phyloP scores from a whole-genome alignment of 2,888 invertebrate genomes.

The Luffia ferchaultella region DNA sequence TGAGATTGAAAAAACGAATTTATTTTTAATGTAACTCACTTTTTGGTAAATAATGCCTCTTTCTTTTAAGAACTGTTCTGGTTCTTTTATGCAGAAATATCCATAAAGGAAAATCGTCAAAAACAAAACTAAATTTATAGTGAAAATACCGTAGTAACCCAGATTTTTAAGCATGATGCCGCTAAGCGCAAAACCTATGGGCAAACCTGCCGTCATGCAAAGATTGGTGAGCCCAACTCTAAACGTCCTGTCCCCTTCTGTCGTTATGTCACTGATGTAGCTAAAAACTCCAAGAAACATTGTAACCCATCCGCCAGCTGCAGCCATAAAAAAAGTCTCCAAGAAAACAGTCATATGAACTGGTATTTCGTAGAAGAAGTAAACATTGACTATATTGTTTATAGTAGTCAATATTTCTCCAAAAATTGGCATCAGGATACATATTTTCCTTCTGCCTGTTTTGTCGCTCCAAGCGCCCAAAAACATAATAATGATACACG shows the following conservation, averaged over 20 bases:
- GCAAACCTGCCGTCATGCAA: slow-evolving; percentile 65
- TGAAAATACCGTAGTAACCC: slow-evolving; percentile 55
- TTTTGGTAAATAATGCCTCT: slow-evolving; percentile 22
- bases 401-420: slow-evolving; percentile 60
- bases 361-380: slow-evolving; percentile 65
- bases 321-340: slow-evolving; percentile 58
- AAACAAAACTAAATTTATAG: slow-evolving; percentile 40
- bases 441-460: slow-evolving; percentile 62
- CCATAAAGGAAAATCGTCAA: slow-evolving; percentile 76
- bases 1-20: too few relatives aligned
- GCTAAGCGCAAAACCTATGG: slow-evolving; percentile 62
- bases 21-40: neutral
- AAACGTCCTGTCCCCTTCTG: slow-evolving; percentile 63
- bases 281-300: slow-evolving; percentile 69
- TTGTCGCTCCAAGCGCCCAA: slow-evolving; percentile 71
- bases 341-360: slow-evolving; percentile 59
- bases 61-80: slow-evolving; percentile 43
- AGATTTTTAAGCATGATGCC: slow-evolving; percentile 49
- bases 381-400: slow-evolving; percentile 61
- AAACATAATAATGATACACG: slow-evolving; percentile 65
- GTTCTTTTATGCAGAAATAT: slow-evolving; percentile 72
- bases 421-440: slow-evolving; percentile 62
- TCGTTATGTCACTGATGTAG: slow-evolving; percentile 70
- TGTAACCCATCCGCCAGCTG: slow-evolving; percentile 64
- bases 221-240: slow-evolving; percentile 70